phyloP scores from a whole-genome alignment of 2,888 invertebrate species.

The Drosophila melanosoma region DNA sequence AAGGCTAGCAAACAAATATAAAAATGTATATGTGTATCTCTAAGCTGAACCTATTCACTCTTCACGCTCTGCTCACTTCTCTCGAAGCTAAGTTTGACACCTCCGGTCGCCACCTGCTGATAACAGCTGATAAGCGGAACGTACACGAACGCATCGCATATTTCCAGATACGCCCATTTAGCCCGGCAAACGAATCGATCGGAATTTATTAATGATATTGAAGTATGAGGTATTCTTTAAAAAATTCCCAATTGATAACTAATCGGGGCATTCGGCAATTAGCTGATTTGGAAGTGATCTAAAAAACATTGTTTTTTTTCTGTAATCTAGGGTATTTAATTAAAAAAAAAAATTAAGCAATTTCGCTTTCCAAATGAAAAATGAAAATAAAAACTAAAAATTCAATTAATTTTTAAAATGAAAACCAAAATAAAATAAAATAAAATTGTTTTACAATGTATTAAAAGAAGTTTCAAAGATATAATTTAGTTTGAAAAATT shows the following conservation, averaged over 20 bases:
- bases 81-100: constrained; percentile 3
- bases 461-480: neutral
- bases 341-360: neutral
- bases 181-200: neutral
- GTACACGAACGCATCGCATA: constrained; percentile 1
- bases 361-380: neutral
- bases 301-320: neutral
- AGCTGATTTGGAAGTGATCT: neutral
- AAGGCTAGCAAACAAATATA: neutral
- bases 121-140: constrained; percentile 33
- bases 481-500: neutral
- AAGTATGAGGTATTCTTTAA: neutral
- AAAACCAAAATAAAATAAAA: neutral
- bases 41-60: neutral
- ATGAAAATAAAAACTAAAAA: neutral
- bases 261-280: constrained; percentile 3
- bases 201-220: constrained; percentile 27
- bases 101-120: constrained; percentile 11
- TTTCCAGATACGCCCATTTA: constrained; percentile 10
- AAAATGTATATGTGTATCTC: neutral
- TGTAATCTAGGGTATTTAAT: neutral
- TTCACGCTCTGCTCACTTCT: neutral
- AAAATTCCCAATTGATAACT: constrained; percentile 1
- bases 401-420: neutral
- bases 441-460: neutral